phyloP scores from a whole-genome alignment of 1,140 invertebrate genomes.

The Drosophila santomea region DNA sequence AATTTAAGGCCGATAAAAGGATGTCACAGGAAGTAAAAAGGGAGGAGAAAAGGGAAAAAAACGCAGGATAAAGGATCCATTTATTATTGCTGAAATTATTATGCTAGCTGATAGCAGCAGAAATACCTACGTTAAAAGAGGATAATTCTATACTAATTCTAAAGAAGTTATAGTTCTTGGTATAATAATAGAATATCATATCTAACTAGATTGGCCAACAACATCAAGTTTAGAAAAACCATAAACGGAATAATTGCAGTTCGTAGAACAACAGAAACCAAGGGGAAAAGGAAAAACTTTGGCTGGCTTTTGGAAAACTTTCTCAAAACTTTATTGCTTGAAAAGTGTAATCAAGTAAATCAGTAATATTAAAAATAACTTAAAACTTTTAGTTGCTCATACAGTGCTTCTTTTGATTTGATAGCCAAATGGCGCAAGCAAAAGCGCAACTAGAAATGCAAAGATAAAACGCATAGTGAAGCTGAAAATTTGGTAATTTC shows the following conservation, averaged over 20 bases:
- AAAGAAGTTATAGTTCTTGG: too few relatives aligned
- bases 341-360: conserved; percentile 34
- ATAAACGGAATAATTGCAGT: conserved; percentile 12
- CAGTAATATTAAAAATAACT: conserved; percentile 27
- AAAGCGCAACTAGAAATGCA: neutral
- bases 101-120: neutral
- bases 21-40: conserved; percentile 21
- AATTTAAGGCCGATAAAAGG: conserved; percentile 51
- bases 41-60: neutral
- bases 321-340: conserved; percentile 20
- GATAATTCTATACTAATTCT: too few relatives aligned
- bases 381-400: conserved; percentile 6
- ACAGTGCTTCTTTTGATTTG: conserved; percentile 10
- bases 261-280: neutral
- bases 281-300: conserved; percentile 8
- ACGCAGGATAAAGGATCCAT: neutral
- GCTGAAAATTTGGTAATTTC: neutral
- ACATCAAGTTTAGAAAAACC: neutral
- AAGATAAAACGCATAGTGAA: too few relatives aligned
- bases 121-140: neutral
- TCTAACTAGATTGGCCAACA: neutral
- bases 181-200: neutral
- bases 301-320: conserved; percentile 12
- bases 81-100: neutral
- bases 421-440: conserved; percentile 1